A percentile compares a stretch with the other conserved stretches of the same genome.
phyloP scores from a whole-genome alignment of 2,888 invertebrate species.

The Andrena hattorfiana region DNA sequence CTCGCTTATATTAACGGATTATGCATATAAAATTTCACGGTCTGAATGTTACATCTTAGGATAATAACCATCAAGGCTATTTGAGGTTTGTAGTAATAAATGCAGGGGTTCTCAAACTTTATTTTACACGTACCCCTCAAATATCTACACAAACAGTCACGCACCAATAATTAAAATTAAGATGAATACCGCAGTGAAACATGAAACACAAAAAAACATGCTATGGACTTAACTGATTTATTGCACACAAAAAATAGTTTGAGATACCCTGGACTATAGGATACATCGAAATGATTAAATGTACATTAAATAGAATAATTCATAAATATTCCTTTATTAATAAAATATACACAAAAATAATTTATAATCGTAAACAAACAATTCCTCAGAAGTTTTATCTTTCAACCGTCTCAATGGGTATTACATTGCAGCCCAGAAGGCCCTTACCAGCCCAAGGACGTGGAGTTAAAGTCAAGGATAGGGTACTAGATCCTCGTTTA shows the following conservation, averaged over 20 bases:
- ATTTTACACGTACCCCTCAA: too few relatives aligned
- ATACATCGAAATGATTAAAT: neutral
- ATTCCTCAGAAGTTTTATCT: constrained; percentile 74
- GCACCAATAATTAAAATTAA: too few relatives aligned
- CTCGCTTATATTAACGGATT: constrained; percentile 51
- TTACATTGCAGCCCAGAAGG: constrained; percentile 90
- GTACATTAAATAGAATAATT: constrained; percentile 32
- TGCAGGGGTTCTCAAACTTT: too few relatives aligned
- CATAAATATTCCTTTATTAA: constrained; percentile 57
- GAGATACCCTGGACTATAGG: neutral
- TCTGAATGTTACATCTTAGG: constrained; percentile 17
- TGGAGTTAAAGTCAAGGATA: constrained; percentile 89
- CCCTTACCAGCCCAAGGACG: constrained; percentile 92
- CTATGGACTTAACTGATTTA: too few relatives aligned
- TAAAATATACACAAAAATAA: constrained; percentile 52
- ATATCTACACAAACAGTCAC: too few relatives aligned
- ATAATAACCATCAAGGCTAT: constrained; percentile 37
- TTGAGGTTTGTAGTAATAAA: constrained; percentile 6
- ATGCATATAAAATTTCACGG: constrained; percentile 62
- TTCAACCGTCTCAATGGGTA: constrained; percentile 85
- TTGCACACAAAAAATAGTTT: too few relatives aligned
- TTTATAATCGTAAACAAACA: constrained; percentile 29
- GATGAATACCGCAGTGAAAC: too few relatives aligned
- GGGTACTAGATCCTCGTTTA: constrained; percentile 86
- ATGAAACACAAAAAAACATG: too few relatives aligned